Conservation (phyloP, 2,797 vertebrate species). For the Scleropages formosus region DNA sequence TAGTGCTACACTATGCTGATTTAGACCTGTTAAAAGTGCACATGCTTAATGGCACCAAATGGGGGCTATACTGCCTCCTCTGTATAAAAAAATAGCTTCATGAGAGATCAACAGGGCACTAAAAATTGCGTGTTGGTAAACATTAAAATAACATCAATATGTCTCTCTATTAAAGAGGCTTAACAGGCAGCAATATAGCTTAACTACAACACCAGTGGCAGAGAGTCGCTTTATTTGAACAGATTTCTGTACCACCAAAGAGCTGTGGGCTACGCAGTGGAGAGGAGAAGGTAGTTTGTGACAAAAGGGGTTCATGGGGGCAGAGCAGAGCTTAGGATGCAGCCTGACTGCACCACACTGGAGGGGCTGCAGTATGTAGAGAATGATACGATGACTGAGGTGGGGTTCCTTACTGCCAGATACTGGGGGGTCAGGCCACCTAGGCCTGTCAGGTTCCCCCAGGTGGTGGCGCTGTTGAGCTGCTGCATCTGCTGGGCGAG, state of each 20-base stretch:
- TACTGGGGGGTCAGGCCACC: constrained; percentile 95
- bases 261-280: background rate
- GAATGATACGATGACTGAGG: constrained; percentile 48
- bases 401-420: constrained; percentile 88
- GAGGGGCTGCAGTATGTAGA: background rate
- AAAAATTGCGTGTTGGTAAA: background rate
- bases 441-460: constrained; percentile 95
- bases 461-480: constrained; percentile 97
- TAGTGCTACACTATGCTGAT: background rate
- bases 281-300: background rate
- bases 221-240: background rate
- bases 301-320: background rate
- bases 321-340: background rate
- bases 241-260: background rate
- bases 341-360: background rate
- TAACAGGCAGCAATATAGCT: background rate
- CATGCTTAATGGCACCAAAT: background rate
- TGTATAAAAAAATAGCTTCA: too few species aligned
- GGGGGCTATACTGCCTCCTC: too few species aligned
- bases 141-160: background rate
- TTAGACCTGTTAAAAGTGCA: too few species aligned
- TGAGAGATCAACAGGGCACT: background rate
- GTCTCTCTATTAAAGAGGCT: background rate
- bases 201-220: background rate
- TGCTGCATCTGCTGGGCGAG: constrained; percentile 98